phyloP scores from a whole-genome alignment of 2,113 vertebrate genomes.

The Mirza zaza region DNA sequence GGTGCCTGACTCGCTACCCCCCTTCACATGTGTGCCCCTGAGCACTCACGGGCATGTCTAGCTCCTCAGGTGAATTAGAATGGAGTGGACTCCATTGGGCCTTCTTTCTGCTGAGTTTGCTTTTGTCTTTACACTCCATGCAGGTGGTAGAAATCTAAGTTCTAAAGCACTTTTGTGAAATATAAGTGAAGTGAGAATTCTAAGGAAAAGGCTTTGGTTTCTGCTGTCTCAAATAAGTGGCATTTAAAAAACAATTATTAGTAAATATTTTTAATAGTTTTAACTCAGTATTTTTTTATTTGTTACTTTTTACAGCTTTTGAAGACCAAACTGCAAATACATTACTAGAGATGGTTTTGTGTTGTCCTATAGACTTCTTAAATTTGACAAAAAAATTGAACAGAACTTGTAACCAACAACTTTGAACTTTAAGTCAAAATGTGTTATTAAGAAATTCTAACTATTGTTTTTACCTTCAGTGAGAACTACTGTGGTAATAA shows the following conservation, averaged over 20 bases:
- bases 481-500: neutral
- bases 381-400: conserved; percentile 51
- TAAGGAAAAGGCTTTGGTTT: neutral
- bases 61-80: neutral
- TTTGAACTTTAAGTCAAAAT: conserved; percentile 50
- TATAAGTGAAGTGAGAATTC: neutral
- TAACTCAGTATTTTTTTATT: conserved; percentile 50
- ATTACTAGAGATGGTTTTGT: conserved; percentile 60
- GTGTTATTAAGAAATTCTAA: neutral
- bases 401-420: conserved; percentile 31
- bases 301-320: conserved; percentile 51
- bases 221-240: conserved; percentile 33
- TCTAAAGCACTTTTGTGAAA: conserved; percentile 53
- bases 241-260: conserved; percentile 45
- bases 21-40: neutral
- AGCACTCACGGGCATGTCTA: neutral
- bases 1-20: neutral
- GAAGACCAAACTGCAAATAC: conserved; percentile 69
- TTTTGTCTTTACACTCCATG: conserved; percentile 66
- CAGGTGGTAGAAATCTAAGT: conserved; percentile 1
- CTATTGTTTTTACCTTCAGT: conserved; percentile 28
- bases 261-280: conserved; percentile 55
- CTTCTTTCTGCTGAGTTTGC: conserved; percentile 45
- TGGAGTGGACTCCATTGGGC: too few species aligned
- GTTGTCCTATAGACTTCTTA: conserved; percentile 48